phyloP scores from a whole-genome alignment of 2,888 invertebrate species.

The Thyatira batis region DNA sequence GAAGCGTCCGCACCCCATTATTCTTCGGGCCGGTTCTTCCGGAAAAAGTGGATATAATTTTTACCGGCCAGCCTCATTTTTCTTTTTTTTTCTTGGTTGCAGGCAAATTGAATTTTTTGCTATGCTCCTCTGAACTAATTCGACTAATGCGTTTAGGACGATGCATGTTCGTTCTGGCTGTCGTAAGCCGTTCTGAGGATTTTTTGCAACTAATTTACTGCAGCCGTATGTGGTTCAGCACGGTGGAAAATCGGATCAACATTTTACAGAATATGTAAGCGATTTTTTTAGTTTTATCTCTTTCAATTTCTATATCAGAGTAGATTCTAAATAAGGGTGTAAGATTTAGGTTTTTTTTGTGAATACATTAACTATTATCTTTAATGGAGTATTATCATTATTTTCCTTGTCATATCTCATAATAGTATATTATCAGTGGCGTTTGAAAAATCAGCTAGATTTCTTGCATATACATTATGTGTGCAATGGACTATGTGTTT shows the following conservation, averaged over 20 bases:
- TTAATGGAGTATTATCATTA: neutral
- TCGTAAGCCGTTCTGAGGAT: constrained; percentile 25
- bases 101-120: constrained; percentile 79
- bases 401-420: neutral
- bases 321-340: no score
- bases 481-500: neutral
- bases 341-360: neutral
- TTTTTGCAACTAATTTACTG: constrained; percentile 33
- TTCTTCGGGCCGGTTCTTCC: constrained; percentile 51
- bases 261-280: neutral
- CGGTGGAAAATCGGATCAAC: neutral
- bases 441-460: neutral
- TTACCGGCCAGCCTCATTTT: constrained; percentile 61
- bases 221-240: constrained; percentile 12
- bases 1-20: constrained; percentile 60
- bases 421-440: neutral
- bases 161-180: constrained; percentile 54
- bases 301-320: no score
- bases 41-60: constrained; percentile 75
- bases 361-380: neutral
- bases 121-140: constrained; percentile 76
- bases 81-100: constrained; percentile 51
- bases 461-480: neutral
- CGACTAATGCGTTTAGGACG: constrained; percentile 75
- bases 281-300: no score